phyloP scores from a whole-genome alignment of 2,797 vertebrate genomes.

The Myripristis jacobus region DNA sequence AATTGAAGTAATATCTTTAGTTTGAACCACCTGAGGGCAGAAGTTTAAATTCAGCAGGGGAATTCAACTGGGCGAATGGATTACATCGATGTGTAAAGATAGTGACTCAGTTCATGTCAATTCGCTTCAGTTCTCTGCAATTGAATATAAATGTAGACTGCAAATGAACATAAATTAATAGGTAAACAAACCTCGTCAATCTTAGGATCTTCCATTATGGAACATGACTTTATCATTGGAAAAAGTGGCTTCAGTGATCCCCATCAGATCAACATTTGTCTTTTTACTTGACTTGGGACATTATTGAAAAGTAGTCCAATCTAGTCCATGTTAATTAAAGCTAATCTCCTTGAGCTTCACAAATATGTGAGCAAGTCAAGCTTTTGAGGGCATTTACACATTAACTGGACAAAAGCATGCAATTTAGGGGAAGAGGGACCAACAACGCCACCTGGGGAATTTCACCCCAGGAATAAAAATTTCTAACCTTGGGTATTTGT shows the following conservation, averaged over 20 bases:
- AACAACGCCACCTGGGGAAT: too few relatives aligned
- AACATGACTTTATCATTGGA: background rate
- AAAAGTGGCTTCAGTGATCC: background rate
- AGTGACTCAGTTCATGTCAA: background rate
- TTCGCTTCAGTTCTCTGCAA: background rate
- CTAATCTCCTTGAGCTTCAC: background rate
- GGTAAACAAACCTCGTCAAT: conserved; percentile 11
- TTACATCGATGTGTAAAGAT: background rate
- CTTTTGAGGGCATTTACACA: too few relatives aligned
- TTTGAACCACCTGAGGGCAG: background rate
- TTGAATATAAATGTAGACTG: background rate
- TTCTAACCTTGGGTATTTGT: too few relatives aligned
- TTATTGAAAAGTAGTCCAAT: background rate
- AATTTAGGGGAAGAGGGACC: too few relatives aligned
- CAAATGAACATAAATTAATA: conserved; percentile 7
- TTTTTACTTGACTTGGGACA: background rate
- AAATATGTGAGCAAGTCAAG: too few relatives aligned
- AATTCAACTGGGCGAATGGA: too few relatives aligned
- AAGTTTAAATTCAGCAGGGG: too few relatives aligned
- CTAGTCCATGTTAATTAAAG: conserved; percentile 18
- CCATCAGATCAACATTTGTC: background rate
- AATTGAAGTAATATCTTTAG: background rate
- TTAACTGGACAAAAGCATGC: too few relatives aligned
- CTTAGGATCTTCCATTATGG: background rate
- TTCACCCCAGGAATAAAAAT: too few relatives aligned